Percentiles rank a stretch among this genome's conserved stretches.
phyloP scores from a whole-genome alignment of 2,113 vertebrate genomes.

The Myrmecobius fasciatus region DNA sequence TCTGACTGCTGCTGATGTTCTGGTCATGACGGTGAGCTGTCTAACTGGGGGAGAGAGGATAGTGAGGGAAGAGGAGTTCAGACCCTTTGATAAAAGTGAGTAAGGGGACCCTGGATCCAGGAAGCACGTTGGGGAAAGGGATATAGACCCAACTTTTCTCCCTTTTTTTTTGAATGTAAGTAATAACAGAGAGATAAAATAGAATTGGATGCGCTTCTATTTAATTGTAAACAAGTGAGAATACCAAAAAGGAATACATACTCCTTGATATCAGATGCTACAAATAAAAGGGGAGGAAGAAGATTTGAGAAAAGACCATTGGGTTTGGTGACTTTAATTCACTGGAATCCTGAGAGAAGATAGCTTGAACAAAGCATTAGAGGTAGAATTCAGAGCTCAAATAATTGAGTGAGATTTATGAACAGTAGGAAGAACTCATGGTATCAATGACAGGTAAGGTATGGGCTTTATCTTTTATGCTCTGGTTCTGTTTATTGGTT shows the following conservation, averaged over 20 bases:
- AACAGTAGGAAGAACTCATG: background rate
- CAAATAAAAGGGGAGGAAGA: too few relatives aligned
- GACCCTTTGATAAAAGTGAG: constrained; percentile 76
- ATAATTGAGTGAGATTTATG: too few relatives aligned
- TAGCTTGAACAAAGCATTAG: too few relatives aligned
- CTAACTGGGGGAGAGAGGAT: background rate
- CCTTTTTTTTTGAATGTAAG: background rate
- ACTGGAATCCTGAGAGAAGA: too few relatives aligned
- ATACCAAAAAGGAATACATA: too few relatives aligned
- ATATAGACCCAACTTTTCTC: background rate
- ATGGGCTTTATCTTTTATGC: background rate
- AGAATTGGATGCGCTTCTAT: too few relatives aligned
- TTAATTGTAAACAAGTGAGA: too few relatives aligned
- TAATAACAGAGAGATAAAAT: background rate
- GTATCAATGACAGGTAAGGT: background rate
- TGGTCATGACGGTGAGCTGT: constrained; percentile 72
- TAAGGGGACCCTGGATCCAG: constrained; percentile 7
- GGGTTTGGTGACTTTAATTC: too few relatives aligned
- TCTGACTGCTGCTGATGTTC: constrained; percentile 52
- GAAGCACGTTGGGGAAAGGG: background rate
- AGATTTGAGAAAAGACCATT: too few relatives aligned
- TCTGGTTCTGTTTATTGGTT: background rate
- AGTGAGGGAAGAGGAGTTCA: constrained; percentile 9
- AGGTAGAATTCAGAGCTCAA: too few relatives aligned
- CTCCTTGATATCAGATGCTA: too few relatives aligned